Base-by-base conservation (phyloP, 2,797 vertebrate genomes). In the Antennarius maculatus region DNA sequence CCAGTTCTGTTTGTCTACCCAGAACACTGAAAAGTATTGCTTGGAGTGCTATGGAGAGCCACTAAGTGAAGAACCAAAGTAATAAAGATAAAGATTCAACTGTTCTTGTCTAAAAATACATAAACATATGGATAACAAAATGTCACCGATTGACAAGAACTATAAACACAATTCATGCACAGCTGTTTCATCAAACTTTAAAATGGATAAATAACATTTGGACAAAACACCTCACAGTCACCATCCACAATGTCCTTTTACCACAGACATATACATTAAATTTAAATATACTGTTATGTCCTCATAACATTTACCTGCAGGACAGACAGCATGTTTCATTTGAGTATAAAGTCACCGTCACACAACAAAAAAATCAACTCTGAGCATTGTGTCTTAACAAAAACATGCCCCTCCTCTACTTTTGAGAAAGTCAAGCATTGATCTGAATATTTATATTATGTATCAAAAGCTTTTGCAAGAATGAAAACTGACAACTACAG, bases 31-130 rank as follows among this genome's bases (percentile, higher is more conserved):
- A 10, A 51, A 85, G 64, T 60, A 86, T 23, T 23, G 73, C 66
- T 84, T 42, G 10, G 11, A 59, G 29, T 16, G 48, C 67, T 37
- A 45, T 56, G 13, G 17, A 62, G 29, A 43, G 28, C 74, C 59
- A 46, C 29, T 1, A 27, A 42, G 46, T 18, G 13, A 69, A 9
- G 48, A 80, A 37, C 66, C 68, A 64, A 29, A 45, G 8, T 7
- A 70, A 59, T 66, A 66, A 59, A 55, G 50, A 69, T 81, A 88
- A 85, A 31, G 68, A 42, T 48, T 54, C 23, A 76, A 48, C 61
- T 74, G n/a, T 45, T 66, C 60, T 54, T 23, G 23, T 23, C 23
- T 23, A 23, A 23, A 11, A 47, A 45, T 23, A 61, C 5, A 59
- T 37, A 53, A 1, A 54, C 31, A 34, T 34, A 1, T 14, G 6